Evolutionary conservation across 2,888 invertebrate species (phyloP), one percentile per base, ranked within the genome.

Genomic region (Buathra laborator): DNA sequence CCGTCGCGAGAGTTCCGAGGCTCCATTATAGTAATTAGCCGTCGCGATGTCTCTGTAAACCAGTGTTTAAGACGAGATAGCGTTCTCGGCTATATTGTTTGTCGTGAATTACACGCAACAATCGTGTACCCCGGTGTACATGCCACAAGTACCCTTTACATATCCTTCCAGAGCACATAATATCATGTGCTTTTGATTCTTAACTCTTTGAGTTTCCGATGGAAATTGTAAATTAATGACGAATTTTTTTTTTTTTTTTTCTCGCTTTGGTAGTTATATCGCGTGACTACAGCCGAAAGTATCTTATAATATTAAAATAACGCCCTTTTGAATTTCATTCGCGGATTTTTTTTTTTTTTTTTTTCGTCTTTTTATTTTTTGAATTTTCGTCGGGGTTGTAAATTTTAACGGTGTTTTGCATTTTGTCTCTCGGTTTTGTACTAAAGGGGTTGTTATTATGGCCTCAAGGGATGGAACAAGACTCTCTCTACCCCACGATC

Each of bases 1-100:
- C 80, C 81, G 86, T 82, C 83, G 76, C 67, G 77, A 78, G 68
- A 78, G 46, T 70, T 78, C 48, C 75, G 46, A 43, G 48, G 51
- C 84, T 75, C 70, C 79, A 91, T 90, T 88, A 90, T 86, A 88
- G 91, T 91, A 91, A 91, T 92, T 90, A 90, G 81, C 75, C 76
- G 77, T 59, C 87, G 79, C 85, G 86, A 88, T 87, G 89, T 89
- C 89, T 89, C 89, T 86, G 89, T 90, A 90, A 91, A 90, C 88
- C 89, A 88, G 88, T 91, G 89, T 90, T 91, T 90, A 89, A 90
- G 88, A 89, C 87, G 87, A 86, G 86, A 88, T 89, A 24, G 48
- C 46, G 62, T 14, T 32, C 29, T 12, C 19, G 16, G 37, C 29
- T 48, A 48, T 48, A 87, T 89, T 87, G 88, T 90, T 91, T 87